Conservation (phyloP, 2,113 vertebrate genomes). For the Nematolebias whitei region DNA sequence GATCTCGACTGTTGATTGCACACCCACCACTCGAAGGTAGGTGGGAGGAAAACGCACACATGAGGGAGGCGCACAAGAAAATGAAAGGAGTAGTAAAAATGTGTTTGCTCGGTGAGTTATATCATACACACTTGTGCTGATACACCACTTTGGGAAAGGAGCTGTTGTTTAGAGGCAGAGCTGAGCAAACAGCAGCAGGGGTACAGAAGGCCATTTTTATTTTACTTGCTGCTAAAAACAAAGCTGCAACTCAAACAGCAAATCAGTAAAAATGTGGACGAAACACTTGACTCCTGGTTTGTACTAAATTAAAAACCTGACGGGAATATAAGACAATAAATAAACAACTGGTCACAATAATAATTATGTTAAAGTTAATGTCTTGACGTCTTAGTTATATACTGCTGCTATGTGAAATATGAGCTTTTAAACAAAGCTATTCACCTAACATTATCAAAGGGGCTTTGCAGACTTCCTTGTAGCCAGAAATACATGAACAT, state of each 20-base stretch:
- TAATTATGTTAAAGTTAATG: too few species aligned
- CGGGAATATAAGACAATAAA: too few species aligned
- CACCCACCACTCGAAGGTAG: conserved; percentile 26
- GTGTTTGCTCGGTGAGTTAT: conserved; percentile 43
- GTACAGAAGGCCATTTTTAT: conserved; percentile 37
- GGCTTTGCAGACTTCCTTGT: too few species aligned
- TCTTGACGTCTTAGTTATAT: too few species aligned
- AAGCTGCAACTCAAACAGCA: conserved; percentile 15
- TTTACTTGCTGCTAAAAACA: conserved; percentile 36
- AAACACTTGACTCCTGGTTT: conserved; percentile 35
- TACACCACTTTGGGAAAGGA: conserved; percentile 26
- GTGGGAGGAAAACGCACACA: conserved; percentile 16
- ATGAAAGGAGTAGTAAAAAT: conserved; percentile 41
- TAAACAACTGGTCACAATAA: too few species aligned
- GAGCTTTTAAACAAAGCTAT: too few species aligned
- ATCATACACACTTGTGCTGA: conserved; percentile 18
- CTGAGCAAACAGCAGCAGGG: conserved; percentile 34
- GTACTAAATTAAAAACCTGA: background rate
- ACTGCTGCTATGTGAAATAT: too few species aligned
- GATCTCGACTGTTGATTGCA: conserved; percentile 47
- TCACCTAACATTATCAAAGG: too few species aligned
- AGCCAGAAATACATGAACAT: too few species aligned
- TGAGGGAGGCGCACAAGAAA: conserved; percentile 14
- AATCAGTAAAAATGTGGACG: conserved; percentile 15
- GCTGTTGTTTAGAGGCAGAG: conserved; percentile 24